Evolutionary conservation across 2,113 vertebrate genomes (phyloP).

Genomic region (Stegastes partitus): DNA sequence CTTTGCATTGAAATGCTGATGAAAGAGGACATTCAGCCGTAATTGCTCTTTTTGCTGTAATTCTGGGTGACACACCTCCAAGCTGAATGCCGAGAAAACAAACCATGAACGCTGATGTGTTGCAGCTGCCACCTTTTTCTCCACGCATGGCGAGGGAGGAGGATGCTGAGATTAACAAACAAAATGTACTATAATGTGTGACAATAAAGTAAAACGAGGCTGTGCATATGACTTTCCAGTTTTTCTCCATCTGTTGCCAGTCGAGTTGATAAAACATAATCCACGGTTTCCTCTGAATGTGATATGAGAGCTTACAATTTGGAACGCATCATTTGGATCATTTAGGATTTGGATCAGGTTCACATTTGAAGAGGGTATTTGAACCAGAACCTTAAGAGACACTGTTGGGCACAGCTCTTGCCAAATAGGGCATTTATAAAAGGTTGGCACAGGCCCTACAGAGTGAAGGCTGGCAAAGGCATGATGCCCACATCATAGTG

Average conservation of each 20-base stretch:
- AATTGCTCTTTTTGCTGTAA: slow-evolving; percentile 65
- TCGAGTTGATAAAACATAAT: slow-evolving; percentile 80
- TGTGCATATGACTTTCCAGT: slow-evolving; percentile 66
- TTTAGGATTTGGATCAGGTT: slow-evolving; percentile 79
- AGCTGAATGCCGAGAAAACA: slow-evolving; percentile 58
- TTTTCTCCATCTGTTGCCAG: slow-evolving; percentile 76
- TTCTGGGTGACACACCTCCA: slow-evolving; percentile 52
- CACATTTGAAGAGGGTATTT: slow-evolving; percentile 81
- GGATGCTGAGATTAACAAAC: slow-evolving; percentile 66
- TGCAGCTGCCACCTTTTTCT: slow-evolving; percentile 62
- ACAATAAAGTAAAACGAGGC: slow-evolving; percentile 71
- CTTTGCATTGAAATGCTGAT: slow-evolving; percentile 74
- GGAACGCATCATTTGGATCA: slow-evolving; percentile 80
- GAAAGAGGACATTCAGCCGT: slow-evolving; percentile 62
- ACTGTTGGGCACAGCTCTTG: slow-evolving; percentile 78
- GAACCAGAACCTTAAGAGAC: slow-evolving; percentile 83
- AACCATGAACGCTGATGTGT: slow-evolving; percentile 39
- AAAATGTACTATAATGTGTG: slow-evolving; percentile 62
- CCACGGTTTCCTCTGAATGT: slow-evolving; percentile 78
- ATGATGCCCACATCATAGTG: slow-evolving; percentile 75
- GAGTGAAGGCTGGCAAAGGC: slow-evolving; percentile 80
- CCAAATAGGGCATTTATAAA: slow-evolving; percentile 85
- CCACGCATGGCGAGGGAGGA: slow-evolving; percentile 10
- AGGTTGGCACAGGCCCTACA: slow-evolving; percentile 75
- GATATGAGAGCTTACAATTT: slow-evolving; percentile 81